Base-by-base conservation (phyloP, 1,140 invertebrate species). In the Rhizoglyphus robini region DNA sequence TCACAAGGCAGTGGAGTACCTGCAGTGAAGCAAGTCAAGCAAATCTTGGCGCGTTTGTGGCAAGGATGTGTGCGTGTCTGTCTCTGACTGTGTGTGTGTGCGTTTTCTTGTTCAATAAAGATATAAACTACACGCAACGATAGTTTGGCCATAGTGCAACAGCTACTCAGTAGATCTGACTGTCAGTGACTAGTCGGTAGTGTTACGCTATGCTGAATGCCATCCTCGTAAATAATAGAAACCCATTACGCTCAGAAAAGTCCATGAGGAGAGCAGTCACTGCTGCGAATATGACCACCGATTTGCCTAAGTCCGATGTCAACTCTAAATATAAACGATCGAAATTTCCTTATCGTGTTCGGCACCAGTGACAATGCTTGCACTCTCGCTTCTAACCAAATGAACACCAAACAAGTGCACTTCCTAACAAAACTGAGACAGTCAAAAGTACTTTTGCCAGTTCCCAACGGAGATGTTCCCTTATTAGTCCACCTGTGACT, bases 41-140 rank as follows among this genome's bases (percentile, higher is more conserved):
- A 54, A 32, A 54, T 8, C 51, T 54, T 41, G n/a, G 36, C 36
- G 36, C 36, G 36, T 41, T 54, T 54, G 51, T 54, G 51, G 51
- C 51, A 54, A 54, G 51, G 51, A 54, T 54, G 51, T 54, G 51
- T 32, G 51, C 23, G 36, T 41, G 36, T 41, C 8, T 41, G 51
- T 32, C 8, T 54, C 8, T 41, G 36, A 11, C 8, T 41, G 51
- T 54, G 23, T 54, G 51, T 54, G 51, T 54, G 20, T 54, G 31
- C 51, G 20, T 54, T 20, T 54, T 54, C 8, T 54, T 54, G 51
- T 54, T 32, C 51, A 54, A 54, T 54, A 54, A 54, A 54, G 51
- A 54, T 54, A 54, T 54, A 54, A 54, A 32, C 51, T 54, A 25
- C 51, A 54, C 51, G 51, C 51, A 54, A 54, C 23, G 51, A 54